Evolutionary conservation across 92 coral and sea anemone genomes (phyloP).

Genomic region (Galaxea fascicularis): DNA sequence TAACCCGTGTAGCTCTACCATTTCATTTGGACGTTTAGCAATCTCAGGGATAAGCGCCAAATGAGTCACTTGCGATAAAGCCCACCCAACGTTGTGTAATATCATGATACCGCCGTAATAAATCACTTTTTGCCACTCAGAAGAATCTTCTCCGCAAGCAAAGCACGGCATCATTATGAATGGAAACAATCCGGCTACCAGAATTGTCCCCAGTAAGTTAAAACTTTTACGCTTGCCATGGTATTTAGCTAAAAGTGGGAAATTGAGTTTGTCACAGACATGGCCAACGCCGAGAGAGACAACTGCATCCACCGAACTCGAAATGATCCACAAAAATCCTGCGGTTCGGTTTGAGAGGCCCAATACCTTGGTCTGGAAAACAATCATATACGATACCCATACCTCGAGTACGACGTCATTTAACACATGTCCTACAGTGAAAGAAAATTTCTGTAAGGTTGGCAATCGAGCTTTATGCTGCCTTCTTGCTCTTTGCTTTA

Average conservation of each 20-base stretch:
- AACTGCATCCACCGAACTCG: constrained; percentile 56
- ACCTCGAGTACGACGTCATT: constrained; percentile 65
- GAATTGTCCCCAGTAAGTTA: constrained; percentile 76
- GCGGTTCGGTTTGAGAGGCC: constrained; percentile 73
- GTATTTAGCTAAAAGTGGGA: constrained; percentile 63
- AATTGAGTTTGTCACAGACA: constrained; percentile 51
- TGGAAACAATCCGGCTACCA: constrained; percentile 67
- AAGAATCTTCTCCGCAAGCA: constrained; percentile 48
- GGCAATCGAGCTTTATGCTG: constrained; percentile 67
- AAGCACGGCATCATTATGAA: constrained; percentile 81
- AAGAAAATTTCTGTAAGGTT: constrained; percentile 56
- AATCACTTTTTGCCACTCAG: constrained; percentile 60
- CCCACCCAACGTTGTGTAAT: constrained; percentile 66
- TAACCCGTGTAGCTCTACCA: constrained; percentile 82
- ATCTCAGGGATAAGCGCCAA: constrained; percentile 83
- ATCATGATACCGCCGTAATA: constrained; percentile 61
- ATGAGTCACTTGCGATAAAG: constrained; percentile 69
- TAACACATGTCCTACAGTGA: constrained; percentile 78
- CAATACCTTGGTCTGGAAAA: constrained; percentile 77
- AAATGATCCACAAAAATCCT: constrained; percentile 73
- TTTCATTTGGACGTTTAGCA: constrained; percentile 82
- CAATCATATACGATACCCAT: constrained; percentile 67
- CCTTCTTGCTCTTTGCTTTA: background rate
- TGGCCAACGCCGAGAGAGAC: constrained; percentile 62
- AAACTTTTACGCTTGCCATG: constrained; percentile 79